Evolutionary conservation across 2,888 invertebrate species (phyloP).

Genomic region (Nyleta sp.): DNA sequence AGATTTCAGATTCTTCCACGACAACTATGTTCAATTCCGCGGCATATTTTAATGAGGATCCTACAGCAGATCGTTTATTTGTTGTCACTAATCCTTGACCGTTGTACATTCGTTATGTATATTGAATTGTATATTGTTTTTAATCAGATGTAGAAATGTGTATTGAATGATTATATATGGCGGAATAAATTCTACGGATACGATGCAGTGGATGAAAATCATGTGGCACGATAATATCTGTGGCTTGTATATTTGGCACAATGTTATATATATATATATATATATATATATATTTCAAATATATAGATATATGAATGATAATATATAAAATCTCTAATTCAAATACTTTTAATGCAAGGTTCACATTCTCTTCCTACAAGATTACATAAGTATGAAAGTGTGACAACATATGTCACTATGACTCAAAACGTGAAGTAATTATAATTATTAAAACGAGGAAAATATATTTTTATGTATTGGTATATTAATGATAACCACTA

Average conservation of each 20-base stretch:
- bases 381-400: no score
- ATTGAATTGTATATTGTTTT: slow-evolving; percentile 77
- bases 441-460: no score
- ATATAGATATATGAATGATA: slow-evolving; percentile 39
- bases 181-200: slow-evolving; percentile 63
- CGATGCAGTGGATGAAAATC: slow-evolving; percentile 56
- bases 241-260: slow-evolving; percentile 78
- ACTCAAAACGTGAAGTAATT: no score
- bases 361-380: no score
- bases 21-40: slow-evolving; percentile 80
- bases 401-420: no score
- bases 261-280: slow-evolving; percentile 71
- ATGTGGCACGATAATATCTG: slow-evolving; percentile 66
- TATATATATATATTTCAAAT: slow-evolving; percentile 68
- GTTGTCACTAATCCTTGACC: slow-evolving; percentile 80
- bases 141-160: slow-evolving; percentile 39
- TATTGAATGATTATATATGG: slow-evolving; percentile 40
- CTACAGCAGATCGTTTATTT: slow-evolving; percentile 79
- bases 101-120: slow-evolving; percentile 79
- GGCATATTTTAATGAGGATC: slow-evolving; percentile 80
- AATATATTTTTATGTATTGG: no score
- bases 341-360: no score
- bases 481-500: no score
- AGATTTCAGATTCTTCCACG: slow-evolving; percentile 67
- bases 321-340: slow-evolving; percentile 47